Evolutionary conservation across 2,797 vertebrate species (phyloP).

Genomic region (Lepilemur septentrionalis): DNA sequence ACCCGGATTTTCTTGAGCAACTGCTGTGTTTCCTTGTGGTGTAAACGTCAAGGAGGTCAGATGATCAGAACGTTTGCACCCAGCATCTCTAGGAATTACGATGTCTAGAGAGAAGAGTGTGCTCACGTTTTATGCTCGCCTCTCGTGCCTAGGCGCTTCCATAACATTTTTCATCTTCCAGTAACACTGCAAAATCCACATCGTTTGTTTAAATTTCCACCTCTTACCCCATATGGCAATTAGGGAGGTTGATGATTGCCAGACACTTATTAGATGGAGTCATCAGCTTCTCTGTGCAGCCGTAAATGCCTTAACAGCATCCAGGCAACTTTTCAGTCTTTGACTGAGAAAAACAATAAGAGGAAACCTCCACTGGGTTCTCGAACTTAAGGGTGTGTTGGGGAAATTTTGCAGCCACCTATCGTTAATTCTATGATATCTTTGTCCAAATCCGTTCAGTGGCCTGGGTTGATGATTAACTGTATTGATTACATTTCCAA

Average conservation of each 20-base stretch:
- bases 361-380: not conserved
- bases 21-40: not conserved
- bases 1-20: not conserved
- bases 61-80: fast-evolving
- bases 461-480: not conserved
- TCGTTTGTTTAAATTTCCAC: not conserved
- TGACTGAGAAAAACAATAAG: not conserved
- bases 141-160: not conserved
- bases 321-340: not conserved
- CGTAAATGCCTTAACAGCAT: not conserved
- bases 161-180: not conserved
- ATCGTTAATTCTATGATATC: not conserved
- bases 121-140: not conserved
- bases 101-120: not conserved
- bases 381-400: not conserved
- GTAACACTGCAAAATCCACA: not conserved
- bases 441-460: not conserved
- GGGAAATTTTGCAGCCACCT: not conserved
- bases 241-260: not conserved
- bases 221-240: not conserved
- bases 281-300: not conserved
- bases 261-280: slow-evolving; percentile 17
- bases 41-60: not conserved
- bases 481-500: not conserved
- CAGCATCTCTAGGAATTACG: fast-evolving